A percentile compares a stretch with the other conserved stretches of the same genome.
Evolutionary conservation across 2,797 vertebrate species (phyloP).

Genomic region (Austrolebias charrua): DNA sequence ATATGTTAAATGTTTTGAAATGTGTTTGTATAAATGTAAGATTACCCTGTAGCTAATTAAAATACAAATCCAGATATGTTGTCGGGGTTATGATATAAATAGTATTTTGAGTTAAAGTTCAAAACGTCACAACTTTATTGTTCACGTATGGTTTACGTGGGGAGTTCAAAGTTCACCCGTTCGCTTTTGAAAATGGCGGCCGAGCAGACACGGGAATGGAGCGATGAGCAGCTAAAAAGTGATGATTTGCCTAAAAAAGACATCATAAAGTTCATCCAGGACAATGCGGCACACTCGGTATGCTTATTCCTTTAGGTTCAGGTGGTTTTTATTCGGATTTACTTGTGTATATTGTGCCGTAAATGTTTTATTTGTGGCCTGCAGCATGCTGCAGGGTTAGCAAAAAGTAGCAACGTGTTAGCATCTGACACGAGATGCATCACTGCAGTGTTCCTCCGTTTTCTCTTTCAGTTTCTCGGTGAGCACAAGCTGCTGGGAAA

Average conservation of each 20-base stretch:
- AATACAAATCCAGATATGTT: no score
- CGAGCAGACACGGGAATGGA: conserved; percentile 86
- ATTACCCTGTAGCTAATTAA: no score
- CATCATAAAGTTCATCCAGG: conserved; percentile 92
- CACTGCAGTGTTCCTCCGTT: no score
- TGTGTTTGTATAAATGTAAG: no score
- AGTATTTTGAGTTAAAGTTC: not conserved
- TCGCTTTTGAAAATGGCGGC: conserved; percentile 83
- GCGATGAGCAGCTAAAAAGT: conserved; percentile 88
- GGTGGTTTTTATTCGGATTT: rapidly evolving
- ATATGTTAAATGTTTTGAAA: no score
- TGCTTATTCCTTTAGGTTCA: conserved; percentile 9
- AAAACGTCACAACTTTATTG: not conserved
- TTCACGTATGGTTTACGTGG: not conserved
- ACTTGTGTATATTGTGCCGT: not conserved
- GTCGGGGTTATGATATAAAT: no score
- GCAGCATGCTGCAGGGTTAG: conserved; percentile 40
- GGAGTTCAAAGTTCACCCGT: conserved; percentile 66
- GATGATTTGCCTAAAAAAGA: conserved; percentile 94
- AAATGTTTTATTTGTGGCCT: not conserved
- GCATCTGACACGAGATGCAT: not conserved
- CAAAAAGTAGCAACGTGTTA: conserved; percentile 21
- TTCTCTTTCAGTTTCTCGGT: conserved; percentile 86
- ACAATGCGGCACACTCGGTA: conserved; percentile 89
- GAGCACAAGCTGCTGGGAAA: conserved; percentile 94